Evolutionary conservation across 2,888 invertebrate species (phyloP).

Genomic region (Zygaena filipendulae): DNA sequence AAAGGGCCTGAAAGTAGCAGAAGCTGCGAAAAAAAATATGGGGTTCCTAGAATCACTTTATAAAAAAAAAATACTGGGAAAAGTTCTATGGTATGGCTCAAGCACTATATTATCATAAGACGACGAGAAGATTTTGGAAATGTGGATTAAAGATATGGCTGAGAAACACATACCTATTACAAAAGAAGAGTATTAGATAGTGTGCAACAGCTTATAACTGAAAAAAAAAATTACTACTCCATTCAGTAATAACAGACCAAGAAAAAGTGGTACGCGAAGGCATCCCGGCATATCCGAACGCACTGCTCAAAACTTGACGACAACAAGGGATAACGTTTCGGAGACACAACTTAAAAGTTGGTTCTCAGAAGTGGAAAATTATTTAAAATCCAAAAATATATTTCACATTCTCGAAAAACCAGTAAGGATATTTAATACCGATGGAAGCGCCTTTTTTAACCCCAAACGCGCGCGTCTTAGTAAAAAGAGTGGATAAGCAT

Average conservation of each 20-base stretch:
- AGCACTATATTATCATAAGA: slow-evolving; percentile 1
- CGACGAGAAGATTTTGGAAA: slow-evolving; percentile 5
- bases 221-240: slow-evolving; percentile 1
- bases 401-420: slow-evolving; percentile 16
- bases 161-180: slow-evolving; percentile 5
- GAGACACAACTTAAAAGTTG: slow-evolving; percentile 18
- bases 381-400: slow-evolving; percentile 13
- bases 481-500: slow-evolving; percentile 11
- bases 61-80: slow-evolving; percentile 7
- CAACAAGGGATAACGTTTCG: slow-evolving; percentile 1
- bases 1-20: slow-evolving; percentile 5
- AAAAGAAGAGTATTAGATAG: slow-evolving; percentile 6
- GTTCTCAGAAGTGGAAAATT: slow-evolving; percentile 18
- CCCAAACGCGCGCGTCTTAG: slow-evolving; percentile 21
- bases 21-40: slow-evolving; percentile 9
- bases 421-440: slow-evolving; percentile 21
- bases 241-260: slow-evolving; percentile 22
- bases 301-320: slow-evolving; percentile 20
- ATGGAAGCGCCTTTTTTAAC: slow-evolving; percentile 22
- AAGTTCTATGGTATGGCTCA: slow-evolving; percentile 9
- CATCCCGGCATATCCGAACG: slow-evolving; percentile 18
- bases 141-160: slow-evolving; percentile 2
- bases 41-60: slow-evolving; percentile 8
- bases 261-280: slow-evolving; percentile 21
- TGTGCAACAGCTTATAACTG: slow-evolving; percentile 1